Conservation (phyloP, 1,140 invertebrate genomes). For the Augochlora pura region DNA sequence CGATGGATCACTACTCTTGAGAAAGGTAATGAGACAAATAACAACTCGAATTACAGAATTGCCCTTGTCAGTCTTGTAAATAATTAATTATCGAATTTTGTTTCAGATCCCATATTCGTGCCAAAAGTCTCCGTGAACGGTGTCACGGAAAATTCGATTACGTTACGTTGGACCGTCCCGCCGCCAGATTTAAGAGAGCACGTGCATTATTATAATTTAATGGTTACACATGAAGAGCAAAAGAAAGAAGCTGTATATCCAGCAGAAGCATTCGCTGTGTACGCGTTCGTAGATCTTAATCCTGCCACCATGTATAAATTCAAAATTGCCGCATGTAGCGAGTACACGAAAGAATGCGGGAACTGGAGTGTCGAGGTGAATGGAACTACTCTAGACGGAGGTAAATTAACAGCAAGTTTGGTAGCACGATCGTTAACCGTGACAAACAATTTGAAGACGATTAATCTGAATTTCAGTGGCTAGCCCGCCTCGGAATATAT, state of each 20-base stretch:
- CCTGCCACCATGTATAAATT: conserved; percentile 89
- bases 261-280: conserved; percentile 84
- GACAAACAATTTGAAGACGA: neutral
- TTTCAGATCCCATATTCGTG: conserved; percentile 87
- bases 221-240: conserved; percentile 82
- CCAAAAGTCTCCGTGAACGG: conserved; percentile 89
- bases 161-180: conserved; percentile 87
- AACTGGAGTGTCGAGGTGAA: conserved; percentile 87
- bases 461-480: conserved; percentile 75
- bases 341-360: conserved; percentile 87
- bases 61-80: neutral
- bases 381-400: conserved; percentile 90
- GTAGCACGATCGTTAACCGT: neutral
- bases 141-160: conserved; percentile 88
- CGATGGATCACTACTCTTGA: conserved; percentile 83
- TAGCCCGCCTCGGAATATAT: conserved; percentile 83
- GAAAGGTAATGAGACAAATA: conserved; percentile 72
- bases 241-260: conserved; percentile 84
- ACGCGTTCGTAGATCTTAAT: conserved; percentile 88
- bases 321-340: conserved; percentile 88
- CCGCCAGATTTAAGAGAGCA: conserved; percentile 84
- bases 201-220: conserved; percentile 88
- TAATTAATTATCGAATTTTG: conserved; percentile 21
- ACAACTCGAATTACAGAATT: no score
- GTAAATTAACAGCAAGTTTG: conserved; percentile 64